phyloP scores from a whole-genome alignment of 2,797 vertebrate genomes.

The Psittacula derbiana region DNA sequence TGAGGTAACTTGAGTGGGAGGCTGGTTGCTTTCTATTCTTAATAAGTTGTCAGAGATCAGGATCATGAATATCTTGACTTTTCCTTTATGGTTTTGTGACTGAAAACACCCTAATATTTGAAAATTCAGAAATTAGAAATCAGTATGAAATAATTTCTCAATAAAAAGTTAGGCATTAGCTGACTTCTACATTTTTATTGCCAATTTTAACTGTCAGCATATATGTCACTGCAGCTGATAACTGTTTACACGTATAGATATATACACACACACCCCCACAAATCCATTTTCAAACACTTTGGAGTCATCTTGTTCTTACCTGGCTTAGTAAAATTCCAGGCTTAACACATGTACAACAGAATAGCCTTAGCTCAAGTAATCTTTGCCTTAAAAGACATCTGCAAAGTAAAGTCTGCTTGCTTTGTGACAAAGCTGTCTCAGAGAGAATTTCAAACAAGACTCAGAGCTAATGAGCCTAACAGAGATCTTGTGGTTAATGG shows the following conservation, averaged over 20 bases:
- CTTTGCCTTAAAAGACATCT: neutral
- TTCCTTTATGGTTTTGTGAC: neutral
- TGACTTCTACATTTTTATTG: neutral
- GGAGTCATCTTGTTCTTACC: neutral
- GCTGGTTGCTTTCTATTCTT: neutral
- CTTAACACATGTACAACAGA: neutral
- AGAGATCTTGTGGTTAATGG: neutral
- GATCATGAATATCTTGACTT: neutral
- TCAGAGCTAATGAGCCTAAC: neutral
- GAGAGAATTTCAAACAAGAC: neutral
- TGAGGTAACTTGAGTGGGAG: neutral
- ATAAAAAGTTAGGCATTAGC: neutral
- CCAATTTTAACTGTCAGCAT: neutral
- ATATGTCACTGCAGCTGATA: neutral
- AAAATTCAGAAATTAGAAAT: neutral
- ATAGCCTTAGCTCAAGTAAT: neutral
- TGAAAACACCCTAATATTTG: neutral
- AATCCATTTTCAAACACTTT: neutral
- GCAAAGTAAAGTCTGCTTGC: neutral
- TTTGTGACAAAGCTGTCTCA: neutral
- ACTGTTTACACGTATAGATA: neutral
- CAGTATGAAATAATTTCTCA: neutral
- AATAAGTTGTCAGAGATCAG: neutral
- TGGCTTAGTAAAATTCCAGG: neutral
- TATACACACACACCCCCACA: neutral